Conservation (phyloP, 1,140 invertebrate genomes). For the Atta cephalotes region DNA sequence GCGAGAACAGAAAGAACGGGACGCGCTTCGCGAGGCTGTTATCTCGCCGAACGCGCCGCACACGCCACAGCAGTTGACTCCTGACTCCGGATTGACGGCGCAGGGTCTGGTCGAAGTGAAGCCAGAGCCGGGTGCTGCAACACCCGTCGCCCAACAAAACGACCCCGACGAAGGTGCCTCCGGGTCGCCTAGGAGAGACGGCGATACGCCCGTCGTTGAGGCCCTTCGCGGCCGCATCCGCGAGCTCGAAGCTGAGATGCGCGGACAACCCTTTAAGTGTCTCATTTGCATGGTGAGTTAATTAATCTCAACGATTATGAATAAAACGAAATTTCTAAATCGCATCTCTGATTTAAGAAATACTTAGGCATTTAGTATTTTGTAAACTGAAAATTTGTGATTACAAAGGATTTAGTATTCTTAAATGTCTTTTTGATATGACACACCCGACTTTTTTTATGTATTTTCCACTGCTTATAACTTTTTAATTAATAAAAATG, state of each 20-base stretch:
- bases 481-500: no score
- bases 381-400: no score
- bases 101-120: constrained; percentile 83
- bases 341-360: neutral
- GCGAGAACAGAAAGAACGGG: constrained; percentile 87
- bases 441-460: no score
- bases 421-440: no score
- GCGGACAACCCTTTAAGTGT: constrained; percentile 91
- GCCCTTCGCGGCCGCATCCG: constrained; percentile 90
- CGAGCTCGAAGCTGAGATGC: constrained; percentile 89
- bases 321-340: neutral
- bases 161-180: constrained; percentile 83
- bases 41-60: constrained; percentile 84
- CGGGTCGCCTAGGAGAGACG: constrained; percentile 85
- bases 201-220: constrained; percentile 90
- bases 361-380: neutral
- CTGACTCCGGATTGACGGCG: neutral
- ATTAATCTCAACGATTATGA: neutral
- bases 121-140: constrained; percentile 83
- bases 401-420: neutral
- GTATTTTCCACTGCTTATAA: no score
- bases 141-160: constrained; percentile 74
- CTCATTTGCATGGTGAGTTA: constrained; percentile 94
- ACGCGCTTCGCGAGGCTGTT: constrained; percentile 88
- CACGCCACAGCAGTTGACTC: constrained; percentile 63